Base-by-base conservation (phyloP, 2,888 invertebrate species). In the Pelosia muscerda region DNA sequence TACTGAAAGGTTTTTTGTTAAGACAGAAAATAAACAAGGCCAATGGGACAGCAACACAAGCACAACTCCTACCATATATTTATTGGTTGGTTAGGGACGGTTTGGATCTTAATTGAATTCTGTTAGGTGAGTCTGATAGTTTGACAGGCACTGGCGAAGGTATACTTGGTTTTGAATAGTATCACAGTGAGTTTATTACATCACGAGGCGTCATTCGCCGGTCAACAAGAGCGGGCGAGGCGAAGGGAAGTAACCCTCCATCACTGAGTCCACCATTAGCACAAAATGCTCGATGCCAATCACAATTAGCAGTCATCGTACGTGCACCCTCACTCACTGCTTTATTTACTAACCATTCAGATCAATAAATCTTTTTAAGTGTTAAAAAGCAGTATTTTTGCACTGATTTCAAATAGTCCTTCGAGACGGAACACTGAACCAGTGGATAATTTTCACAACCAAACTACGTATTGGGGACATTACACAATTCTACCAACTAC, bases 291-390 rank as follows among this genome's bases (percentile, higher is more conserved):
- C 49, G n/a, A 9, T 49, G n/a, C 19, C 49, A 49, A n/a, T 49
- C 49, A 49, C n/a, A 49, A n/a, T 49, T 49, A 49, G 49, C n/a
- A 49, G 49, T n/a, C n/a, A 49, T 19, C 49, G n/a, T n/a, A n/a
- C 6, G n/a, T 49, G 49, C n/a, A n/a, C 49, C 49, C 49, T 49
- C 19, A 9, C 49, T 49, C 19, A 9, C 49, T 49, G 49, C 49
- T 49, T n/a, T 49, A 49, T n/a, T 49, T n/a, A 49, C n/a, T n/a
- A 49, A 49, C 49, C 49, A n/a, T 49, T 49, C 49, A n/a, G 49
- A 49, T 49, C 49, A 49, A 49, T 49, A 49, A 49, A 49, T n/a
- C n/a, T 49, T 49, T 49, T 49, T 49, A 49, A n/a, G 2, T 19
- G 38, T 49, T n/a, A 49, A 8, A 9, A 19, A 49, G 49, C 8